These are phyloP conservation scores for Dromiciops gliroides DNA, from an alignment of 2,113 vertebrate genomes.

Conservation along the genomic window DNA sequence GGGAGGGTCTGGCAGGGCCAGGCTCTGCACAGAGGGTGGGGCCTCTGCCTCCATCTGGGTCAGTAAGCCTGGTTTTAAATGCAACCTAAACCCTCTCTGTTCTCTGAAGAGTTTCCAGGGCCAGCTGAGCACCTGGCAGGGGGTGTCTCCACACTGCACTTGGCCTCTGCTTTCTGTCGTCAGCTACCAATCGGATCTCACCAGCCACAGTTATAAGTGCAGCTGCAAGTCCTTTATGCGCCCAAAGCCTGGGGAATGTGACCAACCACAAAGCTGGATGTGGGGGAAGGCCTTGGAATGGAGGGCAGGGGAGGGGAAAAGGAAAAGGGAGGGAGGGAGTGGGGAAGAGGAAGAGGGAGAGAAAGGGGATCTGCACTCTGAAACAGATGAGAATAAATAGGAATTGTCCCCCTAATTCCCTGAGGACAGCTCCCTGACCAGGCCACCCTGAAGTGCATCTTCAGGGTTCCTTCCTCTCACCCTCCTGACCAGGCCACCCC, in stretches of 20 bases:
- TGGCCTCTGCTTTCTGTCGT: not conserved
- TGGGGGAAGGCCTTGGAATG: accelerated
- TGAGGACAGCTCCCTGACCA: too few species aligned
- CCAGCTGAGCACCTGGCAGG: not conserved
- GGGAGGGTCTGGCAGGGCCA: not conserved
- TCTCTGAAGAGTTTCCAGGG: not conserved
- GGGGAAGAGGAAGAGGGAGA: not conserved
- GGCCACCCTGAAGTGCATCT: not conserved
- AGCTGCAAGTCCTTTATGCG: not conserved
- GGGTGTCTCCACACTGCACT: too few species aligned
- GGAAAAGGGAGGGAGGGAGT: too few species aligned
- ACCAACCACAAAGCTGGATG: not conserved
- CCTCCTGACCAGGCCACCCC: not conserved
- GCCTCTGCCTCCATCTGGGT: not conserved
- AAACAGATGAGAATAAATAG: not conserved
- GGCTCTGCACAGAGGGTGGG: not conserved
- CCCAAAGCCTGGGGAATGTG: not conserved
- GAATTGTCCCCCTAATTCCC: not conserved
- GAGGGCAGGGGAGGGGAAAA: not conserved
- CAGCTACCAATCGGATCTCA: not conserved
- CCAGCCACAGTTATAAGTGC: not conserved
- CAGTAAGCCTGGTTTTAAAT: not conserved
- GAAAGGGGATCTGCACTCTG: not conserved
- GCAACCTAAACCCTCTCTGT: not conserved
- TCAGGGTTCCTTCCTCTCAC: not conserved